Evolutionary conservation across 2,113 vertebrate species (phyloP).

Genomic region (Carassius auratus): DNA sequence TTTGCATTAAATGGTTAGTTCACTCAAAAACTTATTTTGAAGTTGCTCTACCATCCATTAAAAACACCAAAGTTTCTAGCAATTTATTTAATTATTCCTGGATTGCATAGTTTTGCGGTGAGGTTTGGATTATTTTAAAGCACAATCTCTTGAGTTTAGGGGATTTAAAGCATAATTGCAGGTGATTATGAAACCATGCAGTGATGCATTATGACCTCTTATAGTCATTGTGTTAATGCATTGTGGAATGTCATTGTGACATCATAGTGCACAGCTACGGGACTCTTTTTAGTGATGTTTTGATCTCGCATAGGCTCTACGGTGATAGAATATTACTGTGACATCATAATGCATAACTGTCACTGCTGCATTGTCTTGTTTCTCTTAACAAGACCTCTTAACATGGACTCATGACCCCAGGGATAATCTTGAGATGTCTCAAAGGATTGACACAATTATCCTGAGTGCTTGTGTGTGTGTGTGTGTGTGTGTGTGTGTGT

Average conservation of each 20-base stretch:
- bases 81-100: background rate
- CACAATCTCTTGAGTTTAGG: background rate
- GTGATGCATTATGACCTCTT: background rate
- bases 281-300: background rate
- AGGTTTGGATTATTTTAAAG: background rate
- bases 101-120: background rate
- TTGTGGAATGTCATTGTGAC: background rate
- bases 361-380: background rate
- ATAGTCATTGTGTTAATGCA: background rate
- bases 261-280: background rate
- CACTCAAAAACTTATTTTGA: too few species aligned
- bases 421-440: conserved; percentile 28
- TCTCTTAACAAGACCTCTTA: background rate
- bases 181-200: background rate
- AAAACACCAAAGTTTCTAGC: background rate
- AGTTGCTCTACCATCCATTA: background rate
- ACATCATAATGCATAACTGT: background rate
- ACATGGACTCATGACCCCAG: background rate
- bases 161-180: background rate
- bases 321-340: background rate
- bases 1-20: background rate
- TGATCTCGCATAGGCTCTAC: background rate
- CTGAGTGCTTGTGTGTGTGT: background rate
- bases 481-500: background rate
- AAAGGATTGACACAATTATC: conserved; percentile 19